A percentile compares a stretch with the other conserved stretches of the same genome.
Evolutionary conservation across 1,140 invertebrate species (phyloP).

Genomic region (Vanessa atalanta): DNA sequence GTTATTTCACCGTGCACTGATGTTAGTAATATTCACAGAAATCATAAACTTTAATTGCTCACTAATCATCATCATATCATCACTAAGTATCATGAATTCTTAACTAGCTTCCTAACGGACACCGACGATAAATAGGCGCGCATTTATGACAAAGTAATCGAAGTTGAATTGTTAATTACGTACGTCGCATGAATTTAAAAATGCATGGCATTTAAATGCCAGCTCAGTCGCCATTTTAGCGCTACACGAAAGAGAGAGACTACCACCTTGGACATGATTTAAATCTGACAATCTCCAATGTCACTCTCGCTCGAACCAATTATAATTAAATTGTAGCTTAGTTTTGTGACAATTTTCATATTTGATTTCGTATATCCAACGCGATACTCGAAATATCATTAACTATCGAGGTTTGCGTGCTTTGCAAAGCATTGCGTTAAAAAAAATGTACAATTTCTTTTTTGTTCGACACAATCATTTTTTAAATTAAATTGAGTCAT

Average conservation of each 20-base stretch:
- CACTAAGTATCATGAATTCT: conserved; percentile 58
- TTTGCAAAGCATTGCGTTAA: too few relatives aligned
- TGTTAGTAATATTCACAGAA: conserved; percentile 56
- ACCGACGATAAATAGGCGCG: conserved; percentile 49
- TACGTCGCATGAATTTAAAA: conserved; percentile 76
- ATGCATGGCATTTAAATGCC: conserved; percentile 80
- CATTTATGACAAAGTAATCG: conserved; percentile 75
- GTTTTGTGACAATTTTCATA: conserved; percentile 45
- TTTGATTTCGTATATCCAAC: not conserved
- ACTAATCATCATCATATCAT: too few relatives aligned
- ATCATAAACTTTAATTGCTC: conserved; percentile 61
- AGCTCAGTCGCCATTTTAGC: conserved; percentile 73
- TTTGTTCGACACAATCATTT: not conserved
- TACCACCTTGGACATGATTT: conserved; percentile 77
- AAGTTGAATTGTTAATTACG: conserved; percentile 75
- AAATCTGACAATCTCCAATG: conserved; percentile 79
- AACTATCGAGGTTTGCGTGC: too few relatives aligned
- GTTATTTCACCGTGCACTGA: conserved; percentile 47
- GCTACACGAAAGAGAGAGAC: conserved; percentile 68
- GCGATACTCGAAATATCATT: too few relatives aligned
- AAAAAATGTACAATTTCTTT: too few relatives aligned
- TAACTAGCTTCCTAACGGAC: conserved; percentile 65
- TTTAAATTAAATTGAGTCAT: too few relatives aligned
- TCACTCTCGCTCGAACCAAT: conserved; percentile 69
- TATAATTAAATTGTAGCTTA: conserved; percentile 55